Evolutionary conservation across 2,797 vertebrate genomes (phyloP), one percentile per base, ranked within the genome.

Genomic region (Sebastes minor): DNA sequence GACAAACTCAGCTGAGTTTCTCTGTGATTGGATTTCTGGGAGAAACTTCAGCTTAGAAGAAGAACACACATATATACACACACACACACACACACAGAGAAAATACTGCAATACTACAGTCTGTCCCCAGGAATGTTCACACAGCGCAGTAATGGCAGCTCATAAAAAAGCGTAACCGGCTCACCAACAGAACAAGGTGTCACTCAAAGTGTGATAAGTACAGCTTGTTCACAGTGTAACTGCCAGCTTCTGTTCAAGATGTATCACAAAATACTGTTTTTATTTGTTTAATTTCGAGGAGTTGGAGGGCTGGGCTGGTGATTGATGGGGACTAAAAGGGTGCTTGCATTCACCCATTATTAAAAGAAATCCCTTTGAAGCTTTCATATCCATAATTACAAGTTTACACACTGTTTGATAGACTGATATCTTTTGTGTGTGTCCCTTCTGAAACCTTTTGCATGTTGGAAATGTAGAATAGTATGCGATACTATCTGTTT

Each of bases 21-120:
- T 32, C 60, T 57, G 55, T 52, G 55, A 80, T 77, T 80, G 69
- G 35, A 80, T 77, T 66, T 80, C 28, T 79, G 55, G 6, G 22
- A 49, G 52, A 60, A 22, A 55, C 71, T 59, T 78, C 18, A 59
- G 53, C 20, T 32, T 35, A 28, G 38, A 67, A 30, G 3, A 62
- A 14, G 12, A 22, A 4, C 56, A 57, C 9, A 55, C 38, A 70
- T 11, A 55, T 7, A 35, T 14, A 35, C 11, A 35, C 35, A 27
- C 22, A 16, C 16, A 64, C 64, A 74, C 14, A 63, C 64, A 74
- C 13, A 53, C 30, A 60, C 61, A 46, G 3, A 67, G n/a, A 64
- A 23, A 64, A 63, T 30, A 60, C 16, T 71, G 59, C 42, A 46
- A 25, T 12, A 14, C 55, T 49, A 25, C 22, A 55, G 6, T 61